Evolutionary conservation across 2,113 vertebrate genomes (phyloP).

Genomic region (Vicugna pacos): DNA sequence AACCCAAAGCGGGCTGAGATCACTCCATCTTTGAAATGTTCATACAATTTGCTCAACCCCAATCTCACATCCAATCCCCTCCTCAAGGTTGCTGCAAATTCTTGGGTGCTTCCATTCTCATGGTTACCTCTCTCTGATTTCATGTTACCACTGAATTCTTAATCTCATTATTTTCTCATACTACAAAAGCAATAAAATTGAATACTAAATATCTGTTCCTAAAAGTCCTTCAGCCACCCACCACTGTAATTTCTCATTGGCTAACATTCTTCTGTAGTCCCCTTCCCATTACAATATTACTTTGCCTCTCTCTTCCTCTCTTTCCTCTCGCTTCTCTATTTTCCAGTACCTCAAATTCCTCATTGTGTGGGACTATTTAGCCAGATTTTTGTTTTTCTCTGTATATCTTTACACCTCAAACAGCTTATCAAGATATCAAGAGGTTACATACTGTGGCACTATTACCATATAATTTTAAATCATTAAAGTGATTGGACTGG

Average conservation of each 20-base stretch:
- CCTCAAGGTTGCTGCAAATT: background rate
- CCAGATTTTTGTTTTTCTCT: background rate
- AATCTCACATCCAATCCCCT: background rate
- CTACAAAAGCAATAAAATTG: background rate
- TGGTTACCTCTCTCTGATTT: background rate
- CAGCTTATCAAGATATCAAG: background rate
- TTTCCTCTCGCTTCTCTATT: background rate
- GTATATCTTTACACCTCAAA: background rate
- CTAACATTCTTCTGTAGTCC: background rate
- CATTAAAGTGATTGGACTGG: background rate
- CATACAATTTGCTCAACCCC: background rate
- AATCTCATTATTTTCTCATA: background rate
- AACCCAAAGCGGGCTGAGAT: background rate
- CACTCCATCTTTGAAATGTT: background rate
- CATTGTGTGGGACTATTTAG: background rate
- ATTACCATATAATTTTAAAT: background rate
- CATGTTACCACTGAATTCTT: background rate
- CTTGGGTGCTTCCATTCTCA: background rate
- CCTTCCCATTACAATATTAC: background rate
- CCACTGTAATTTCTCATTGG: background rate
- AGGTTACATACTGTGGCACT: background rate
- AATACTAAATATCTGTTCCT: background rate
- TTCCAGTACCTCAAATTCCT: background rate
- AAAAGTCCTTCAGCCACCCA: background rate
- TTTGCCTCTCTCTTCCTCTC: background rate